Conservation (phyloP, 2,888 invertebrate species). For the Caprella mutica region DNA sequence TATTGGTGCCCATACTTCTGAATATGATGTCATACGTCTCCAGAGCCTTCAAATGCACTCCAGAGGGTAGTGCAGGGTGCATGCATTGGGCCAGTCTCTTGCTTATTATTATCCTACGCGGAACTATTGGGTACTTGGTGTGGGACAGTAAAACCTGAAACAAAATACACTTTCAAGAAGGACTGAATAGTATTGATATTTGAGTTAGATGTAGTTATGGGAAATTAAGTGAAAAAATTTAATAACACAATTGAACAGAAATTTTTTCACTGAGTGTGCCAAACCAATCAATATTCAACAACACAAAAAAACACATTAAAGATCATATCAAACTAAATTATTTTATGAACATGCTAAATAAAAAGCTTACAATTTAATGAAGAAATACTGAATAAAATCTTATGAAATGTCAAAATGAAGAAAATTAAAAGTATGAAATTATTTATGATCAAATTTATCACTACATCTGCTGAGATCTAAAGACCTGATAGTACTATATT, state of each 20-base stretch:
- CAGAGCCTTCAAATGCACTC: conserved; percentile 79
- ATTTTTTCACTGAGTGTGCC: too few relatives aligned
- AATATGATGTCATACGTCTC: conserved; percentile 86
- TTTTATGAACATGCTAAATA: neutral
- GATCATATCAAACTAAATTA: neutral
- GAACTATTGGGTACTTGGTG: conserved; percentile 72
- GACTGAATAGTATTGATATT: too few relatives aligned
- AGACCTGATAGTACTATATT: too few relatives aligned
- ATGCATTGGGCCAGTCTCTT: conserved; percentile 86
- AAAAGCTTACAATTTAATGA: neutral
- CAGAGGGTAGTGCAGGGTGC: conserved; percentile 80
- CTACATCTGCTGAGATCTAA: too few relatives aligned
- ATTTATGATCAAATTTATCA: too few relatives aligned
- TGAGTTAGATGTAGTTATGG: too few relatives aligned
- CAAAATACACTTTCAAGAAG: conserved; percentile 32
- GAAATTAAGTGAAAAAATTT: too few relatives aligned
- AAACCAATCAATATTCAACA: too few relatives aligned
- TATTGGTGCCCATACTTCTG: conserved; percentile 69
- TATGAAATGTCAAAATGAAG: neutral
- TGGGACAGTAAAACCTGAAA: conserved; percentile 62
- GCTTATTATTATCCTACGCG: conserved; percentile 71
- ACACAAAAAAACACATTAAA: too few relatives aligned
- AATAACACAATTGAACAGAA: too few relatives aligned
- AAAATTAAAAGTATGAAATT: neutral
- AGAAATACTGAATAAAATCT: neutral